Base-by-base conservation (phyloP, 2,797 vertebrate species). In the Channa striata region DNA sequence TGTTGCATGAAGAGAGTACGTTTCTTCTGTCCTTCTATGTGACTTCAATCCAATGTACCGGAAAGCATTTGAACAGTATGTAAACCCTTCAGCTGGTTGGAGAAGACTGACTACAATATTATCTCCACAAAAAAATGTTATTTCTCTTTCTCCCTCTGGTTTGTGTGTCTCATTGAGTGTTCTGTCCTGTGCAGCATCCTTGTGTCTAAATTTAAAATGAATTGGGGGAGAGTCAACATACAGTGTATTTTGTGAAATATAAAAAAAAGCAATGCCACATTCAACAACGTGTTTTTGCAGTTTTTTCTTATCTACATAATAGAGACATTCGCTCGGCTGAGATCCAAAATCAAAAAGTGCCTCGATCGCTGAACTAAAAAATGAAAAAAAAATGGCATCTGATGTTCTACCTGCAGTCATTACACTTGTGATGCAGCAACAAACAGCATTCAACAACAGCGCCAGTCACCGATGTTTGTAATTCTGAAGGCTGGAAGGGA, bases 51-150 rank as follows among this genome's bases (percentile, higher is more conserved):
- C 20, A 19, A 44, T 20, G 17, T 60, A n/a, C n/a, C n/a, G n/a
- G n/a, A 49, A 20, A 17, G 23, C 23, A 62, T 34, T 53, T 16
- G 8, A 59, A 44, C 16, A 68, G 25, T 44, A 8, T 33, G 8
- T 25, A 14, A 21, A 48, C 10, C 34, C n/a, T 58, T 4, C 23
- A 60, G 34, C 56, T 12, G 25, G 8, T 23, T 20, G 40, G 30
- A 59, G 19, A 48, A 52, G 19, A 49, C 53, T 0, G 14, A 16
- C 37, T 43, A 39, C 25, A 30, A 30, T 30, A 30, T 88, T 80
- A 75, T 87, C 72, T 77, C 73, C 77, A 71, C 72, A 87, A 88
- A 85, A 87, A 88, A 85, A 84, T 85, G 90, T 93, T 78, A 21
- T 25, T 48, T 9, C 36, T 19, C 64, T 84, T 69, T 92, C 93